Conservation (phyloP, 2,888 invertebrate genomes). For the Oasisia sp. region DNA sequence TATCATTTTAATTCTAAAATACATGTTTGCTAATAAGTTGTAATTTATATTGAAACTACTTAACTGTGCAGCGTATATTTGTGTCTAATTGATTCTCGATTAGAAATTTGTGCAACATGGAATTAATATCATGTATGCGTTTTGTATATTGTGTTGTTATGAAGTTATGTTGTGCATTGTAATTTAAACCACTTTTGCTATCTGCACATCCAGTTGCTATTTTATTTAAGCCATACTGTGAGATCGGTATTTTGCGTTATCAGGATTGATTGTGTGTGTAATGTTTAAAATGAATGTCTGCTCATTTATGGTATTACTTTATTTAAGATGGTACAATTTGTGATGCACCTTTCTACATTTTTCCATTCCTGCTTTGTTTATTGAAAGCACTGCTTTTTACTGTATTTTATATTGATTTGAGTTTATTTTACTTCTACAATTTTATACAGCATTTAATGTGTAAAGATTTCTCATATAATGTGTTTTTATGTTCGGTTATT, state of each 20-base stretch:
- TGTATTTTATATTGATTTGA: not conserved
- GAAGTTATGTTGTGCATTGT: not conserved
- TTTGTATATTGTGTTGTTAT: not conserved
- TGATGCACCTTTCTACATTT: not conserved
- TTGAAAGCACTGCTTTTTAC: not conserved
- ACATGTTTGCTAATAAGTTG: not conserved
- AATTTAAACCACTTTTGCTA: not conserved
- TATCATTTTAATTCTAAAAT: not conserved
- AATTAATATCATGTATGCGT: not conserved
- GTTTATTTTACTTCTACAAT: not conserved
- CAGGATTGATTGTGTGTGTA: not conserved
- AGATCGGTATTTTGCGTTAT: not conserved
- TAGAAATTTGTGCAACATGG: not conserved
- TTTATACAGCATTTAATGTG: constrained; percentile 3
- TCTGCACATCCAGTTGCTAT: not conserved
- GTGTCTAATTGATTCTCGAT: not conserved
- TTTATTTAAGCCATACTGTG: not conserved
- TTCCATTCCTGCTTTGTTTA: not conserved
- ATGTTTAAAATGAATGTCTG: not conserved
- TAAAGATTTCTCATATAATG: not conserved
- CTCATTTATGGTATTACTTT: constrained; percentile 10
- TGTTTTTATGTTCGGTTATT: not conserved
- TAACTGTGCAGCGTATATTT: not conserved
- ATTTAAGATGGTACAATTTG: not conserved
- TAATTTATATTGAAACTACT: not conserved